Evolutionary conservation across 2,113 vertebrate genomes (phyloP), one percentile per base, ranked within the genome.

Genomic region (Neoarius graeffei): DNA sequence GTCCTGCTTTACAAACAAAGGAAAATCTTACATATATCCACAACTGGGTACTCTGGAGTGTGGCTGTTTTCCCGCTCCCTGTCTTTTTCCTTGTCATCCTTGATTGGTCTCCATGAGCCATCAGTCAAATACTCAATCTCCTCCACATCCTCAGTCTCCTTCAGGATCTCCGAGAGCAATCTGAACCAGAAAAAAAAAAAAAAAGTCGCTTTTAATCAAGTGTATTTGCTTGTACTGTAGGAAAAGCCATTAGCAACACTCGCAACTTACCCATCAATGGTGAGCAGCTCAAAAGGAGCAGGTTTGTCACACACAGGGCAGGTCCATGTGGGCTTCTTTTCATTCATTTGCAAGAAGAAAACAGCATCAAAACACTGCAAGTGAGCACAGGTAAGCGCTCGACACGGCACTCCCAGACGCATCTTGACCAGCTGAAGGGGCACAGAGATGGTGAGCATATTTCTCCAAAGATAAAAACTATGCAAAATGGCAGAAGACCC

Each of bases 321-420:
- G 93, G 97, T 97, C 98, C 98, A 99, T 0, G 98, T 99, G 89
- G 98, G 98, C 88, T 99, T 99, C 93, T 99, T 99, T 93, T 99
- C 98, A 0, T 99, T 99, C 98, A 99, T 99, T 95, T 99, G 98
- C 92, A 99, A 96, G 93, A 99, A 99, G 95, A 99, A 99, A 90
- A 99, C 98, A 0, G 98, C 98, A 13, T 99, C 98, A 92, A 99
- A 99, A 95, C 98, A 99, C 95, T 99, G 98, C 88, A 99, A 95
- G 88, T 99, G 98, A 0, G 98, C 97, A 0, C 98, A 99, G 79
- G 97, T 98, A 93, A 99, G 95, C 0, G 98, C 98, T 60, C 98
- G 97, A 94, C 98, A 99, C 0, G 98, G 98, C 27, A 99, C 98
- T 0, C 97, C 97, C 17, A 99, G 95, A 3, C 98, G 96, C 98